These are phyloP conservation scores for Coranthus polyacanthus DNA, from an alignment of 2,797 vertebrate species.

Conservation along the genomic window DNA sequence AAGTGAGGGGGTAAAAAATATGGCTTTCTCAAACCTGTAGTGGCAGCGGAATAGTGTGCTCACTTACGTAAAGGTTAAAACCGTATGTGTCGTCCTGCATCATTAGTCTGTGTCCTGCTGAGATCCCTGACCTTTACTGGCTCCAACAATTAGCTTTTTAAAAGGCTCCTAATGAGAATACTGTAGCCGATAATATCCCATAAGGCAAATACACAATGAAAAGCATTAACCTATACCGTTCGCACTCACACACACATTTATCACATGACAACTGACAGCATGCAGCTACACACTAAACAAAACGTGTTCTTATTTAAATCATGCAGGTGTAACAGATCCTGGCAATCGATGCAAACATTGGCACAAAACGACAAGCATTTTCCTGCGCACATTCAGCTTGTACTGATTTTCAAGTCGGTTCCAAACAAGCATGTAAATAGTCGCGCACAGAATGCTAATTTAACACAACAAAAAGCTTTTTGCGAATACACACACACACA, in stretches of 20 bases:
- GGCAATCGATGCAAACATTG: too few relatives aligned
- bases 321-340: too few relatives aligned
- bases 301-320: slow-evolving; percentile 5
- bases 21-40: too few relatives aligned
- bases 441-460: slow-evolving; percentile 11
- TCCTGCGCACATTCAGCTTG: neutral
- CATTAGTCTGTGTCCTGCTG: slow-evolving; percentile 38
- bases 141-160: slow-evolving; percentile 61
- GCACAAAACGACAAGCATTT: neutral
- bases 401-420: neutral
- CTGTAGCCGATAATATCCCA: too few relatives aligned
- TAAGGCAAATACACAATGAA: slow-evolving; percentile 2
- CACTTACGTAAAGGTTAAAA: neutral
- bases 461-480: slow-evolving; percentile 9
- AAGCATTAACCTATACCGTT: slow-evolving; percentile 22
- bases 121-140: slow-evolving; percentile 50
- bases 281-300: slow-evolving; percentile 4
- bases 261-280: too few relatives aligned
- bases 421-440: neutral
- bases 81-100: slow-evolving; percentile 16
- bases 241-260: too few relatives aligned
- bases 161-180: slow-evolving; percentile 47
- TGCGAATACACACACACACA: neutral
- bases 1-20: too few relatives aligned
- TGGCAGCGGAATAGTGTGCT: neutral